These are phyloP conservation scores for Rhinophrynus dorsalis DNA, from an alignment of 2,797 vertebrate genomes.

Conservation along the genomic window DNA sequence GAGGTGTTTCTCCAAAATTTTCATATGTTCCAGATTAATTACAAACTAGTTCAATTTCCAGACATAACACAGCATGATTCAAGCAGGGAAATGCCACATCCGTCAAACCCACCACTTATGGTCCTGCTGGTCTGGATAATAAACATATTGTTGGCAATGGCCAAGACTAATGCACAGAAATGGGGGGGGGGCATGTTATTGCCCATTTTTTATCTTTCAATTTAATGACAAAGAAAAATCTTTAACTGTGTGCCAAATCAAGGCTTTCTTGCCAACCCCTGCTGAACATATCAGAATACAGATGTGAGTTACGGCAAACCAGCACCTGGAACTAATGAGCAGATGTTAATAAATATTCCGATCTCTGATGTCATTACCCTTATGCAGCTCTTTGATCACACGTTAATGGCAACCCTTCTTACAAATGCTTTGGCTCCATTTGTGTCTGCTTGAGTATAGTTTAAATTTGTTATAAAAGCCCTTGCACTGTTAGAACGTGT, in stretches of 20 bases:
- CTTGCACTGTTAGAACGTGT: background rate
- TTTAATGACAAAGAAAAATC: constrained; percentile 27
- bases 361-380: constrained; percentile 19
- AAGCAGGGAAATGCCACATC: too few species aligned
- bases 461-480: background rate
- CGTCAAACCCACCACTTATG: background rate
- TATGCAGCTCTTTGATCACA: constrained; percentile 22
- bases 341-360: constrained; percentile 25
- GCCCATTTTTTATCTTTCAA: constrained; percentile 23
- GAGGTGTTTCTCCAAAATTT: too few species aligned
- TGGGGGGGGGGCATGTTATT: background rate
- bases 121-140: constrained; percentile 2
- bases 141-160: background rate
- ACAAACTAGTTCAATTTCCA: too few species aligned
- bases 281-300: constrained; percentile 24
- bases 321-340: constrained; percentile 41
- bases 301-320: constrained; percentile 18
- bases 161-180: background rate
- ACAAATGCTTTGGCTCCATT: background rate
- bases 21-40: too few species aligned
- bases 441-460: background rate
- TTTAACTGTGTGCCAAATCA: constrained; percentile 22
- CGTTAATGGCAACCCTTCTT: constrained; percentile 12
- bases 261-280: constrained; percentile 17
- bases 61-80: too few species aligned